These are phyloP conservation scores for Gnathochromis pfefferi DNA, from an alignment of 2,113 vertebrate genomes.

Conservation along the genomic window DNA sequence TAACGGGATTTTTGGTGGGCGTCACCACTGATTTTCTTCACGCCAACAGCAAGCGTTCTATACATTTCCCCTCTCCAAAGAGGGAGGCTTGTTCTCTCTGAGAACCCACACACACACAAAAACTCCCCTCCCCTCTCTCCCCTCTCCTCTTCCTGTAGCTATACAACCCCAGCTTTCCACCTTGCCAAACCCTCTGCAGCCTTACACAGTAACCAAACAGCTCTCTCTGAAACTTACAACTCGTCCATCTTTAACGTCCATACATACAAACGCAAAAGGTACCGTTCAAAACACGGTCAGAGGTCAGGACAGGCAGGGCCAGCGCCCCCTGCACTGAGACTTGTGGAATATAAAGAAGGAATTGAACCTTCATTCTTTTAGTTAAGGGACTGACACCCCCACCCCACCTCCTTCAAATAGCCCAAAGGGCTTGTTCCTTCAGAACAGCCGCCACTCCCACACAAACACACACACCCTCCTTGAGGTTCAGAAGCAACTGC, in stretches of 20 bases:
- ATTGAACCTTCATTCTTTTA: conserved; percentile 7
- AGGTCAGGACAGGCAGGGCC: neutral
- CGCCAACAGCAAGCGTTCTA: neutral
- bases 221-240: neutral
- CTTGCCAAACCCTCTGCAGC: neutral
- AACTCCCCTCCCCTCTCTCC: neutral
- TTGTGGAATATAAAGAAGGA: neutral
- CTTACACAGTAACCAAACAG: neutral
- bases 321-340: neutral
- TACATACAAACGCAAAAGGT: neutral
- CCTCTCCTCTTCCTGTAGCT: neutral
- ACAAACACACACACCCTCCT: conserved; percentile 15
- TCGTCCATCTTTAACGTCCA: neutral
- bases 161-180: neutral
- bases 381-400: neutral
- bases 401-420: neutral
- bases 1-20: neutral
- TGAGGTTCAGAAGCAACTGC: neutral
- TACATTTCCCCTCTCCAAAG: neutral
- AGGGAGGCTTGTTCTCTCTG: neutral
- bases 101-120: neutral
- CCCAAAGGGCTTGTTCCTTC: neutral
- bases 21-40: neutral
- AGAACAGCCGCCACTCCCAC: conserved; percentile 6
- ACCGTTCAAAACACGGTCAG: neutral